Evolutionary conservation across 2,888 invertebrate genomes (phyloP).

Genomic region (Aspidiotus rigidus): DNA sequence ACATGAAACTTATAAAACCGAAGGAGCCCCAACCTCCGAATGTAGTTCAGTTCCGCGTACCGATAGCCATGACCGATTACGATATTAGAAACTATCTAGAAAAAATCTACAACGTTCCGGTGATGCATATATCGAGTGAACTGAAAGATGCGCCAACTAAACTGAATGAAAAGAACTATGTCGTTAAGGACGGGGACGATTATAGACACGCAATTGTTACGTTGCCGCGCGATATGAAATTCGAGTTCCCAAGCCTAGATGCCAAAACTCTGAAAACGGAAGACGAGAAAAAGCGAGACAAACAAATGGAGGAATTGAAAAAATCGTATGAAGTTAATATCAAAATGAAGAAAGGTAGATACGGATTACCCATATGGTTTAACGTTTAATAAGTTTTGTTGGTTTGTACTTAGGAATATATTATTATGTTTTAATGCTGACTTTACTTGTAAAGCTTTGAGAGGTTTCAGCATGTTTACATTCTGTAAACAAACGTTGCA

Average conservation of each 20-base stretch:
- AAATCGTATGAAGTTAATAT: constrained; percentile 52
- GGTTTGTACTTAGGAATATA: neutral
- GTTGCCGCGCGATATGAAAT: constrained; percentile 61
- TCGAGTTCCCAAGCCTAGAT: constrained; percentile 69
- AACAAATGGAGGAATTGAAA: constrained; percentile 55
- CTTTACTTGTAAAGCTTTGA: constrained; percentile 60
- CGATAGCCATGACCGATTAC: constrained; percentile 83
- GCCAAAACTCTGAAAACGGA: constrained; percentile 43
- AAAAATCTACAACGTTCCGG: constrained; percentile 85
- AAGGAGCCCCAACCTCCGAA: constrained; percentile 59
- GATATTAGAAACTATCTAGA: constrained; percentile 90
- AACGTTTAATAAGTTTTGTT: neutral
- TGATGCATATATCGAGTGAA: constrained; percentile 65
- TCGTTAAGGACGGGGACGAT: constrained; percentile 70
- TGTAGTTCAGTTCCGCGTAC: constrained; percentile 77
- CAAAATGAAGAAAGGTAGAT: constrained; percentile 56
- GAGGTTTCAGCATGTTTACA: constrained; percentile 63
- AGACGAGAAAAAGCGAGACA: constrained; percentile 52
- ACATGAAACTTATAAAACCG: constrained; percentile 83
- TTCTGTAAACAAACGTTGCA: constrained; percentile 58
- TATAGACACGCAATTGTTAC: constrained; percentile 68
- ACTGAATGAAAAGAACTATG: constrained; percentile 46
- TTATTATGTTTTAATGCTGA: neutral
- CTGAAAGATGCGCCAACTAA: constrained; percentile 57
- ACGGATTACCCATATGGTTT: constrained; percentile 71